Conservation (phyloP, 2,888 invertebrate species). For the Parascotia fuliginaria region DNA sequence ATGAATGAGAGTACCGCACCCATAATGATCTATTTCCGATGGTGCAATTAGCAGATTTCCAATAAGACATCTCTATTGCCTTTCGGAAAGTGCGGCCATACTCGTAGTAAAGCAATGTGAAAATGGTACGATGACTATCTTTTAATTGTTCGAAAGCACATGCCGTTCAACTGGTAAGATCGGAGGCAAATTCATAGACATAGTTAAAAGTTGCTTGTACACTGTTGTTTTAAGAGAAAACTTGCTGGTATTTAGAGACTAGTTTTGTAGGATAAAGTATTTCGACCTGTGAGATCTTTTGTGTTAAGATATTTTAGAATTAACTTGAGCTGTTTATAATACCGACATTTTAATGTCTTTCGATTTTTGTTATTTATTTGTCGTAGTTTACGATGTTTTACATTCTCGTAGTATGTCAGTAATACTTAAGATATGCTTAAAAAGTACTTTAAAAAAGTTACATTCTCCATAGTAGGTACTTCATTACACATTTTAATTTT, state of each 20-base stretch:
- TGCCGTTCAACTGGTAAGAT: constrained; percentile 42
- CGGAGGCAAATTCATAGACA: constrained; percentile 21
- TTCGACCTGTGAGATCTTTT: no score
- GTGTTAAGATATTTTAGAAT: no score
- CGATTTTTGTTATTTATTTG: no score
- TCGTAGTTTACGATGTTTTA: no score
- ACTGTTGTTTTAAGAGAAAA: neutral
- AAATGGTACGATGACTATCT: constrained; percentile 54
- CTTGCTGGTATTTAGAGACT: neutral
- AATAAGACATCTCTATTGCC: constrained; percentile 17
- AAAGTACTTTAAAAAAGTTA: no score
- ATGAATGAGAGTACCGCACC: neutral
- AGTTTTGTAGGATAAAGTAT: no score
- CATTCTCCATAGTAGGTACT: no score
- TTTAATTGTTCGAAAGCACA: constrained; percentile 80
- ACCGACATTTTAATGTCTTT: no score
- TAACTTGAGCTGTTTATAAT: no score
- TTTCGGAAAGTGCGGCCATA: constrained; percentile 10
- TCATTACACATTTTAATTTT: no score
- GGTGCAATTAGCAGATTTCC: constrained; percentile 20
- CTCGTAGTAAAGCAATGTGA: constrained; percentile 43
- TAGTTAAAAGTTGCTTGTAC: neutral
- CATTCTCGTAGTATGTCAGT: no score
- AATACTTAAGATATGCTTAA: no score
- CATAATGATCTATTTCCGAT: constrained; percentile 11